Percentiles rank a stretch among this genome's conserved stretches.
Evolutionary conservation across 1,140 invertebrate genomes (phyloP).

Genomic region (Drosophila subpulchrella): DNA sequence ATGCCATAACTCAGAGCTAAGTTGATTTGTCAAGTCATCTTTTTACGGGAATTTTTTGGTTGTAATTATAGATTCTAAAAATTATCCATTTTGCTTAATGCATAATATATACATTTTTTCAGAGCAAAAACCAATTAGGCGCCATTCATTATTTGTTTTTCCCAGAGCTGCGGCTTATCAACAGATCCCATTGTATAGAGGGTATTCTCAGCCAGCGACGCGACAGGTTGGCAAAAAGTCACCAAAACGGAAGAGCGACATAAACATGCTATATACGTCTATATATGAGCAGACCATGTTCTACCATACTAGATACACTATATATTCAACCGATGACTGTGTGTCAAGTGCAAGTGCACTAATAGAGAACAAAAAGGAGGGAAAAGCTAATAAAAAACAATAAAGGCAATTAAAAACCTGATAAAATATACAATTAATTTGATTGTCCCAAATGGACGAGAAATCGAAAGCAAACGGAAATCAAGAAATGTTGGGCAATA

Average conservation of each 20-base stretch:
- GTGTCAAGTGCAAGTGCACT: conserved; percentile 61
- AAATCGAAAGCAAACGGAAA: conserved; percentile 42
- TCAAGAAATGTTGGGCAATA: conserved; percentile 17
- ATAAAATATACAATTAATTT: conserved; percentile 63
- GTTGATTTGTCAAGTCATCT: background rate
- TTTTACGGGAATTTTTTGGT: background rate
- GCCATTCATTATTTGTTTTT: conserved; percentile 23
- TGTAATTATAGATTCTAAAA: background rate
- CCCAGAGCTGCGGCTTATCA: conserved; percentile 8
- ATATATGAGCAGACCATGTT: conserved; percentile 8
- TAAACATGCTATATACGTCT: background rate
- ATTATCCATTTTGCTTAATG: background rate
- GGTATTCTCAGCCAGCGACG: conserved; percentile 9
- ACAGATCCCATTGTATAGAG: conserved; percentile 1
- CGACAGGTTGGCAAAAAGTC: conserved; percentile 19
- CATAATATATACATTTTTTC: conserved; percentile 16
- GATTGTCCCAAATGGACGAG: conserved; percentile 62
- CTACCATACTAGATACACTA: background rate
- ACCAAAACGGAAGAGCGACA: conserved; percentile 20
- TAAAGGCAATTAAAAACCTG: conserved; percentile 46
- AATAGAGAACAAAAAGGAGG: conserved; percentile 30
- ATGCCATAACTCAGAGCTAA: no score
- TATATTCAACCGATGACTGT: conserved; percentile 8
- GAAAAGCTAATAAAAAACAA: conserved; percentile 32
- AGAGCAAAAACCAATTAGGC: conserved; percentile 25